Base-by-base conservation (phyloP, 1,140 invertebrate species). In the Polyergus mexicanus region DNA sequence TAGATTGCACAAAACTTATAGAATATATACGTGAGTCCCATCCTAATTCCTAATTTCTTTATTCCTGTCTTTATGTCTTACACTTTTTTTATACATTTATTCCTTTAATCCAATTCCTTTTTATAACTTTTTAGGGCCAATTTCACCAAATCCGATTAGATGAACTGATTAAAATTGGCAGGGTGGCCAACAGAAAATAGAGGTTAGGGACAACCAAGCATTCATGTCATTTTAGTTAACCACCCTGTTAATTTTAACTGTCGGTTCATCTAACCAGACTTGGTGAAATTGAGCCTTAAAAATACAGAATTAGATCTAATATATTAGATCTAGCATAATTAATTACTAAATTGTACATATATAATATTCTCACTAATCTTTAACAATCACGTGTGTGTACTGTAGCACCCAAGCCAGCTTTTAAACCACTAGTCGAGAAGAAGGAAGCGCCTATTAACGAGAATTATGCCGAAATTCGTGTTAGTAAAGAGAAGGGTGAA, bases 361-460 rank as follows among this genome's bases (percentile, higher is more conserved):
- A 32, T 65, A 47, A 47, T 83, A 58, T 85, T 63, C 88, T 75
- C 88, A 93, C 91, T 91, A 88, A 87, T 44, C 68, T 69, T 81
- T 63, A 86, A 81, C 74, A 83, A 86, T 86, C 68, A 6, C 25
- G 25, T 90, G 66, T 92, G 63, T 92, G 51, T 92, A 69, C 25
- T 78, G 44, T 83, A 95, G 95, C 94, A 68, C 94, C 95, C 86
- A 94, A 93, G 85, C 88, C 94, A 88, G 93, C 91, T 88, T 94
- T 95, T 87, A 88, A 88, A 83, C 91, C 93, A 75, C 77, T 94
- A 80, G 85, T 92, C 65, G 90, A 93, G 35, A 90, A 90, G 62
- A 92, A 92, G 84, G 74, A 91, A 86, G 74, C 74, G 38, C 80
- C 92, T 77, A 60, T 76, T 80, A 92, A 90, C 32, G 92, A 94